Conservation (phyloP, 2,797 vertebrate species). For the Bryconaethiops microstoma region DNA sequence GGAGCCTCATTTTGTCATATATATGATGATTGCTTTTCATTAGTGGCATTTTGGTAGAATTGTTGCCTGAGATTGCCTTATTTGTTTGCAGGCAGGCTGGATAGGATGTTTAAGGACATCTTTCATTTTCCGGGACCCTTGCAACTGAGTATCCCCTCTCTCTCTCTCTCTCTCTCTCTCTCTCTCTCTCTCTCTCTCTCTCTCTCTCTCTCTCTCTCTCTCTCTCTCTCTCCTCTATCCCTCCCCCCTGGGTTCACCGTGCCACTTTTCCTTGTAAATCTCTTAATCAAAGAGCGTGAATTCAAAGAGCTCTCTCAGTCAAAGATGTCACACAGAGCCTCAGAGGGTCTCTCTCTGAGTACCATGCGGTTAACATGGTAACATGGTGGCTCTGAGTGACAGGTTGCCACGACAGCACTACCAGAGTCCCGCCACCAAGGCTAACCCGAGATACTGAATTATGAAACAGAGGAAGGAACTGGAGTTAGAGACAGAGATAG, state of each 20-base stretch:
- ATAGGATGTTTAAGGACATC: constrained; percentile 22
- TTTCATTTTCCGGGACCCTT: constrained; percentile 14
- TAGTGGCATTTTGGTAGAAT: not conserved
- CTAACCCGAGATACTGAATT: constrained; percentile 48
- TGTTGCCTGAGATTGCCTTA: constrained; percentile 1
- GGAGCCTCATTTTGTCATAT: constrained; percentile 6
- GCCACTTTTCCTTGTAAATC: constrained; percentile 46
- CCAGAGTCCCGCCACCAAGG: constrained; percentile 49
- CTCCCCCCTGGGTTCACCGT: constrained; percentile 41
- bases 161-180: constrained; percentile 10
- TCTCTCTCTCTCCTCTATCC: not conserved
- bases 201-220: not conserved
- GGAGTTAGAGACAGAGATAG: constrained; percentile 12
- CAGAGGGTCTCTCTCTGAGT: constrained; percentile 40
- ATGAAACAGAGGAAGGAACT: constrained; percentile 43
- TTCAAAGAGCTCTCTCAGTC: constrained; percentile 44
- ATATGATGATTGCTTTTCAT: constrained; percentile 6
- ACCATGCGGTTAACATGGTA: constrained; percentile 39
- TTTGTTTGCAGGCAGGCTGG: constrained; percentile 11
- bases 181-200: not conserved
- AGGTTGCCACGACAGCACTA: constrained; percentile 47
- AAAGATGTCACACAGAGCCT: constrained; percentile 48
- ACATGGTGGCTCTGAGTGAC: constrained; percentile 51
- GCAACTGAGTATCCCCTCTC: not conserved
- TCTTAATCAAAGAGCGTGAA: constrained; percentile 51